Evolutionary conservation across 2,888 invertebrate genomes (phyloP).

Genomic region (Sarcophaga variegata): DNA sequence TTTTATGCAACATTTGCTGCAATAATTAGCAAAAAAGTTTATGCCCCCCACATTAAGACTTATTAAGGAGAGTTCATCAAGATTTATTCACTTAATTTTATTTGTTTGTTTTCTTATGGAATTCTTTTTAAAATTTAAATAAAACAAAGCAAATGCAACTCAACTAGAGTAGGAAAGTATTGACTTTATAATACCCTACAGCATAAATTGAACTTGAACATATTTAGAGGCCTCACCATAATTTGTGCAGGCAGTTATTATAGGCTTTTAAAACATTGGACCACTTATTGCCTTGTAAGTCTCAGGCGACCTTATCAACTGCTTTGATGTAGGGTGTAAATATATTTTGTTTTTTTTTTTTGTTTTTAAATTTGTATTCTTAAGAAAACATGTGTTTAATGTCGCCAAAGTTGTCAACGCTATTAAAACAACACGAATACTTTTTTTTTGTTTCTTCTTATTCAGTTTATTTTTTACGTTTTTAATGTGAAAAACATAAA

Average conservation of each 20-base stretch:
- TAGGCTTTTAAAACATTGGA: too few relatives aligned
- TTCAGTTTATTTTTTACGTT: neutral
- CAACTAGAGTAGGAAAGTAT: too few relatives aligned
- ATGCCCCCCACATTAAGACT: conserved; percentile 63
- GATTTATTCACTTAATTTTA: conserved; percentile 30
- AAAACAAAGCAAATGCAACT: too few relatives aligned
- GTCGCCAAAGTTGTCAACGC: conserved; percentile 65
- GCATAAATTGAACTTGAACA: too few relatives aligned
- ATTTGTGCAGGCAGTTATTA: too few relatives aligned
- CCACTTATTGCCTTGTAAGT: too few relatives aligned
- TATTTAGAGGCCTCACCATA: too few relatives aligned
- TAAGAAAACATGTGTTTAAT: conserved; percentile 63
- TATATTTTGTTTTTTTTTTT: neutral
- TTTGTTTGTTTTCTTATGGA: neutral
- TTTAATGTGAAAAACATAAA: conserved; percentile 49
- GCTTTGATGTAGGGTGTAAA: neutral
- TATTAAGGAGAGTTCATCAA: conserved; percentile 57
- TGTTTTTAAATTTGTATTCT: conserved; percentile 33
- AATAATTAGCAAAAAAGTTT: conserved; percentile 69
- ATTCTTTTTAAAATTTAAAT: neutral
- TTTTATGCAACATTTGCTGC: conserved; percentile 67
- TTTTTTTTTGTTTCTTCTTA: neutral
- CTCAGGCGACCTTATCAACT: too few relatives aligned
- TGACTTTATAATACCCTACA: too few relatives aligned
- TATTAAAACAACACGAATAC: conserved; percentile 62